Percentiles rank a stretch among this genome's conserved stretches.
Conservation (phyloP, 30 jellyfish, hydroid and myxozoan genomes). For the Pelagia noctiluca region DNA sequence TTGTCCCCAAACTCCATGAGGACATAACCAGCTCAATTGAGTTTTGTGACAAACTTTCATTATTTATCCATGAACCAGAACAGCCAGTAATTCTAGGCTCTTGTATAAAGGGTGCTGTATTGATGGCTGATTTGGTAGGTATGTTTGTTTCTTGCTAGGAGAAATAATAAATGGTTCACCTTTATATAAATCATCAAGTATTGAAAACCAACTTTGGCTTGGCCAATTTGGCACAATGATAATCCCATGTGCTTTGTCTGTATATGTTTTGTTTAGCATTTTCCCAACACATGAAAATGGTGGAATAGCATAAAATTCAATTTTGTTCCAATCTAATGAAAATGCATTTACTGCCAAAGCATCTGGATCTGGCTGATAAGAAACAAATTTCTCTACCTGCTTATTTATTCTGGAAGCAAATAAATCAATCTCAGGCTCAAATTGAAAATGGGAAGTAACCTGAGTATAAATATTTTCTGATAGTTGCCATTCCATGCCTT, state of each 20-base stretch:
- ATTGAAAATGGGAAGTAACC: neutral
- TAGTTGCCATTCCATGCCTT: constrained; percentile 51
- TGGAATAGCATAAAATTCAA: constrained; percentile 54
- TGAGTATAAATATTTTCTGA: neutral
- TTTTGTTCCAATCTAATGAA: constrained; percentile 47
- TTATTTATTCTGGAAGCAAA: constrained; percentile 26
- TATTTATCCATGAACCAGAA: neutral
- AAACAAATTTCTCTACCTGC: constrained; percentile 23
- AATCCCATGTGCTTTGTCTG: constrained; percentile 54
- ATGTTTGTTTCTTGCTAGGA: constrained; percentile 21
- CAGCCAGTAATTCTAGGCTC: constrained; percentile 17
- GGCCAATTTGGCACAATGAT: constrained; percentile 73
- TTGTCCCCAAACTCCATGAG: neutral
- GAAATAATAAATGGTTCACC: constrained; percentile 31
- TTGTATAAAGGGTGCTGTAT: constrained; percentile 36
- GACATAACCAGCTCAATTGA: neutral
- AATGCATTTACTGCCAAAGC: constrained; percentile 55
- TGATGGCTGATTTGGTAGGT: constrained; percentile 42
- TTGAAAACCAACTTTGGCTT: constrained; percentile 38
- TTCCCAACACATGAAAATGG: constrained; percentile 36
- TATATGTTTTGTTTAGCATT: neutral
- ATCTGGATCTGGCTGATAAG: constrained; percentile 48
- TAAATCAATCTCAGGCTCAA: constrained; percentile 50
- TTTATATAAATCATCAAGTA: neutral
- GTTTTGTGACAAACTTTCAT: neutral